These are phyloP conservation scores for Drosophila ustulata DNA, from an alignment of 2,888 invertebrate genomes.

Conservation along the genomic window DNA sequence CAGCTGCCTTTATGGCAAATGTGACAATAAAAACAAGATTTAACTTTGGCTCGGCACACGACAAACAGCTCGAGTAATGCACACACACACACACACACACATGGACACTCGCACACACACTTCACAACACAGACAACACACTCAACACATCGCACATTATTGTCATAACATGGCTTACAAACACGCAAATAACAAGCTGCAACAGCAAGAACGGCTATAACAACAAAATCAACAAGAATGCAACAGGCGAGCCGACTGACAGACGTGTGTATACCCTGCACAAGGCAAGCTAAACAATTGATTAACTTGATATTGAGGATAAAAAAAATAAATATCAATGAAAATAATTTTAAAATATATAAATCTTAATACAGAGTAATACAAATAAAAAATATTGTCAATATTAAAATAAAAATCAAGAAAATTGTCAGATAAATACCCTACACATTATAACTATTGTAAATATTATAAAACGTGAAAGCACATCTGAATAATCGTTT, in stretches of 20 bases:
- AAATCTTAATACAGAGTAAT: too few relatives aligned
- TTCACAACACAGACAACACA: conserved; percentile 16
- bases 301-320: too few relatives aligned
- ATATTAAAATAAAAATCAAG: too few relatives aligned
- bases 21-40: conserved; percentile 78
- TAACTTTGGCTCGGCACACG: conserved; percentile 68
- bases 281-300: too few relatives aligned
- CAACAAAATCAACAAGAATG: conserved; percentile 31
- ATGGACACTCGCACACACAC: conserved; percentile 12
- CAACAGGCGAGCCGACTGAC: background rate
- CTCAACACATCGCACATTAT: conserved; percentile 61
- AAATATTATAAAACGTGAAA: too few relatives aligned
- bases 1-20: conserved; percentile 73
- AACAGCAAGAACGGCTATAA: conserved; percentile 36
- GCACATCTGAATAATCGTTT: too few relatives aligned
- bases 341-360: too few relatives aligned
- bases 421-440: too few relatives aligned
- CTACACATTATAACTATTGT: too few relatives aligned
- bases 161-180: conserved; percentile 77
- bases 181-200: conserved; percentile 65
- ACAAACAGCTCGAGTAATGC: conserved; percentile 39
- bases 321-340: too few relatives aligned
- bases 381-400: too few relatives aligned
- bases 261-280: conserved; percentile 13
- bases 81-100: conserved; percentile 33